Evolutionary conservation across 2,113 vertebrate genomes (phyloP).

Genomic region (Notothenia coriiceps): DNA sequence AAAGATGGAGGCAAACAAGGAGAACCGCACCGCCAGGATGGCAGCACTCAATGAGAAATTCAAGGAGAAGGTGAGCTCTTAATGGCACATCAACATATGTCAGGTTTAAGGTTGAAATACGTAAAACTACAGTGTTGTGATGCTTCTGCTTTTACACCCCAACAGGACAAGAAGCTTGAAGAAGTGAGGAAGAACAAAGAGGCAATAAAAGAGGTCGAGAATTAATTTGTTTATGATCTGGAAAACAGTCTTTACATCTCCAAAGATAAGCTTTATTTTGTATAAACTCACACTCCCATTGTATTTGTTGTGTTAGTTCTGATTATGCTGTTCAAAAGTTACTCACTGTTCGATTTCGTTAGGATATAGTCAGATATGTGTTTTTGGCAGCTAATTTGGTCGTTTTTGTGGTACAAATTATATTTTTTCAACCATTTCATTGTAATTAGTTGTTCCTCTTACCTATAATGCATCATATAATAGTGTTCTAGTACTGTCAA

Average conservation of each 20-base stretch:
- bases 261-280: constrained; percentile 86
- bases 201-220: constrained; percentile 87
- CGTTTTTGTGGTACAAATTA: constrained; percentile 6
- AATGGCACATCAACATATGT: background rate
- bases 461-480: constrained; percentile 5
- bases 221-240: constrained; percentile 76
- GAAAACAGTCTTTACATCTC: constrained; percentile 79
- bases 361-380: constrained; percentile 14
- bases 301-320: constrained; percentile 71
- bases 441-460: constrained; percentile 2
- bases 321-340: constrained; percentile 74
- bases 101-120: background rate
- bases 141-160: constrained; percentile 13
- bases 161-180: constrained; percentile 95
- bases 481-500: constrained; percentile 7
- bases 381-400: constrained; percentile 62
- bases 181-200: constrained; percentile 97
- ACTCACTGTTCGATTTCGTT: constrained; percentile 5
- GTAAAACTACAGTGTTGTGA: background rate
- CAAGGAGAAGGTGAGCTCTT: constrained; percentile 90
- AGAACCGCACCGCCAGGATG: constrained; percentile 93
- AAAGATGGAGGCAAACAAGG: constrained; percentile 98
- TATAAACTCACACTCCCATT: constrained; percentile 21
- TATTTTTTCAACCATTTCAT: constrained; percentile 32
- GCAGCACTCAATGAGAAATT: constrained; percentile 95